Evolutionary conservation across 2,797 vertebrate genomes (phyloP), one percentile per base, ranked within the genome.

Genomic region (Enteromius paludinosus): DNA sequence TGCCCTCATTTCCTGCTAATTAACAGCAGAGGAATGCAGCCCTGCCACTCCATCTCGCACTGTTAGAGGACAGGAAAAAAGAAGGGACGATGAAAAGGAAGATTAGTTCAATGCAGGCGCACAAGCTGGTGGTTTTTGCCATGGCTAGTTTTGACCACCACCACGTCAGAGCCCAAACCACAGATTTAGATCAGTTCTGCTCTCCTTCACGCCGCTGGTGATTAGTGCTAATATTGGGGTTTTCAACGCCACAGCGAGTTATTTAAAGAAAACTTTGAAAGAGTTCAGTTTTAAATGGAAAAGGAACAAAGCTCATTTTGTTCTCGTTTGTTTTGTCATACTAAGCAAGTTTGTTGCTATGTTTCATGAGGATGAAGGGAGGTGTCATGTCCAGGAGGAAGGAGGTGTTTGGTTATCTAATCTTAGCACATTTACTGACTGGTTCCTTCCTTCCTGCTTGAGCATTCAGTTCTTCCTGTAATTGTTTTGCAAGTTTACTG

Each of bases 391-490:
- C 18, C 49, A 54, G 30, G 25, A 75, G 92, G 91, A 94, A 93
- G 87, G 87, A 49, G 81, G 20, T 38, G 78, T 49, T 82, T 75
- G 84, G 89, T 92, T 95, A 95, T 95, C 94, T 90, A 77, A 62
- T 72, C 79, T 81, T 52, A 84, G 90, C 94, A 95, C 90, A 90
- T 92, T 92, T 91, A 89, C 89, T 87, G 84, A 86, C 83, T 9
- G 38, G 87, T 90, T 88, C 84, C 91, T 93, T 94, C 92, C 93
- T 93, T 93, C 91, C 92, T 85, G 84, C 83, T 83, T 71, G 81
- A 88, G 79, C 82, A 90, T 91, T 93, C 91, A 90, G 91, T 90
- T 87, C 90, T 92, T 95, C 94, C 94, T 92, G 90, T 84, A 82
- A 92, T 95, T 95, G 92, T 77, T 69, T 45, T 4, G 52, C 62